Conservation (phyloP, 2,888 invertebrate genomes). For the Aricia artaxerxes region DNA sequence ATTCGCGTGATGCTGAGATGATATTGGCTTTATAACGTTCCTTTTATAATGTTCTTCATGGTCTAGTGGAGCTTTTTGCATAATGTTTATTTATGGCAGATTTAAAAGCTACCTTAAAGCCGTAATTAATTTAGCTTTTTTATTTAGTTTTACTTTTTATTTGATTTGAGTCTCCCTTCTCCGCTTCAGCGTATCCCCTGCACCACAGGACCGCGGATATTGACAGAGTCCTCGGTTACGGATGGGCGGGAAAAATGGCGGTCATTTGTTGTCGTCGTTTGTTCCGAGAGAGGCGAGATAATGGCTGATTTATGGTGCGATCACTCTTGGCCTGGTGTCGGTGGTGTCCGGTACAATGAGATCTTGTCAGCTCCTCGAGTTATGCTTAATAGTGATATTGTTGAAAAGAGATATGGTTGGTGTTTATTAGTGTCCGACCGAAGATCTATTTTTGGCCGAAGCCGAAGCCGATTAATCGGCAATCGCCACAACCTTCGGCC, state of each 20-base stretch:
- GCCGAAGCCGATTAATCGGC: too few species aligned
- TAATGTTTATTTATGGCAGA: too few species aligned
- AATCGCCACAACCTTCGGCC: too few species aligned
- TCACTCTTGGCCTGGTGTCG: conserved; percentile 59
- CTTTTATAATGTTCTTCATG: too few species aligned
- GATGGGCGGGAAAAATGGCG: conserved; percentile 75
- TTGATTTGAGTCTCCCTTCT: not conserved
- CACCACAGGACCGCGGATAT: conserved; percentile 56
- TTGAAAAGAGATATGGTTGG: not conserved
- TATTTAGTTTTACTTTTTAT: not conserved
- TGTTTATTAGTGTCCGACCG: too few species aligned
- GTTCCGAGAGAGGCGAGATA: conserved; percentile 78
- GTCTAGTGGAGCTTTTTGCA: too few species aligned
- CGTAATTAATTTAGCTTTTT: too few species aligned
- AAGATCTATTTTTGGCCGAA: too few species aligned
- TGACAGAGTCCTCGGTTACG: conserved; percentile 77
- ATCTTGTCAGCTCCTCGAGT: conserved; percentile 35
- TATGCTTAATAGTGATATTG: conserved; percentile 12
- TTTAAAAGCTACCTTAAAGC: too few species aligned
- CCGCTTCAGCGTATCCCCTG: conserved; percentile 42
- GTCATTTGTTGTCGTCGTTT: conserved; percentile 78
- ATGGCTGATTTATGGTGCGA: conserved; percentile 75
- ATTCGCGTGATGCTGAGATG: too few species aligned
- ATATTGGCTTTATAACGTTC: too few species aligned
- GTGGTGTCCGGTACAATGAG: conserved; percentile 40